Base-by-base conservation (phyloP, 1,140 invertebrate species). In the Plectus sambesii region DNA sequence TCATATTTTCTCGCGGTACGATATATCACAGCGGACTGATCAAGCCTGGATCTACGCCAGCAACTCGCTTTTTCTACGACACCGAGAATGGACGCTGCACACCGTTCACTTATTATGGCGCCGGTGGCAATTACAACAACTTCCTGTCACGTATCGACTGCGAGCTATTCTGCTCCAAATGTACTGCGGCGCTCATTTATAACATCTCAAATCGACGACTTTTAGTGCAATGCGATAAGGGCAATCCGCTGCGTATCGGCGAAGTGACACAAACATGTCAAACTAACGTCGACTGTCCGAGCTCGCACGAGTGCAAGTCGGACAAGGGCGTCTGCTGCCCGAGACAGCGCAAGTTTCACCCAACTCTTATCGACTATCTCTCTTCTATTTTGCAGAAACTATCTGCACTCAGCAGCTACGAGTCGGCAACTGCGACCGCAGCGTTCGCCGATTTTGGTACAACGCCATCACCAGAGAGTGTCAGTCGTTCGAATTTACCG, bases 41-140 rank as follows among this genome's bases (percentile, higher is more conserved):
- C 27, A 55, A 55, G 30, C 53, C 52, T 23, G 53, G 53, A 55
- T 47, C 53, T 9, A 46, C 51, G n/a, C 37, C 53, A 6, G 30
- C 53, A 1, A 55, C 53, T 25, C 33, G 51, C 26, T 73, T 61
- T 48, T 68, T 59, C 51, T 73, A 62, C 47, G 62, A 70, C 50
- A 40, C 55, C n/a, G 49, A 58, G 17, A 63, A 57, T 5, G 55
- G 56, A 8, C 48, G 54, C 15, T 72, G 70, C 50, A 49, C 63
- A 27, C 26, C 27, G 2, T 72, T 72, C 47, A 56, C 58, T 8
- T 72, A 70, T 49, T 53, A 63, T 4, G 70, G 70, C 17, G 71
- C 68, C 49, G 52, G 50, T 5, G 70, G 70, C 5, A 72, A 72
- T 49, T 54, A 59, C 5, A 72, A 72, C 46, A 62, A 58, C 39